Evolutionary conservation across 1,140 invertebrate species (phyloP), one percentile per base, ranked within the genome.

Genomic region (Gryon sp.): DNA sequence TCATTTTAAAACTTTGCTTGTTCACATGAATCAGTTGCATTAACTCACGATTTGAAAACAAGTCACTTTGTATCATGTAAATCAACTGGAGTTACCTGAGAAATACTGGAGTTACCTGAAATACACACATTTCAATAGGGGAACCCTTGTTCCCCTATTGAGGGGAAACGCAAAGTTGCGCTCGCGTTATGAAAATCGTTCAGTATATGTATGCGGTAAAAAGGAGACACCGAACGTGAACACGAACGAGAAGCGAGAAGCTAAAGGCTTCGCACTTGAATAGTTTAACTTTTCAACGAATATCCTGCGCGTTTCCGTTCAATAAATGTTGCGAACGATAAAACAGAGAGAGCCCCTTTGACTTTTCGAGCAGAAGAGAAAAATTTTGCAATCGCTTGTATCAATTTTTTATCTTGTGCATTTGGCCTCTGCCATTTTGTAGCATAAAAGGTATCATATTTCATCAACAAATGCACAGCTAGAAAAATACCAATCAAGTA

Each of bases 31-130:
- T 52, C 28, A 50, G 36, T 40, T 36, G 22, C 41, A 7, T 68
- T 26, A 20, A 36, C 36, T 26, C 19, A 9, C 20, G 34, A 15
- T 30, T 57, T 28, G 6, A 26, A 57, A 50, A 43, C 59, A 41
- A 34, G 15, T 43, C 60, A 52, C 69, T 74, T 53, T 34, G 28
- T 28, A 14, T 15, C 62, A 66, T 66, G 70, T 53, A 66, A 74
- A 74, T 74, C 60, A 66, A 14, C 24, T 40, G 30, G 26, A 50
- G n/a, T 28, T 48, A 26, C n/a, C 15, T 15, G 45, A 24, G 8
- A 68, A 75, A 68, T 62, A 48, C 45, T 32, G 40, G 46, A 66
- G 46, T 75, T 66, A 60, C 53, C 30, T 57, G 45, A 16, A 38
- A 24, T 26, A 57, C 26, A 76, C 48, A 57, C 53, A n/a, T n/a